These are phyloP conservation scores for Mormyrops attenuatus DNA, from an alignment of 2,797 vertebrate species.

Conservation along the genomic window DNA sequence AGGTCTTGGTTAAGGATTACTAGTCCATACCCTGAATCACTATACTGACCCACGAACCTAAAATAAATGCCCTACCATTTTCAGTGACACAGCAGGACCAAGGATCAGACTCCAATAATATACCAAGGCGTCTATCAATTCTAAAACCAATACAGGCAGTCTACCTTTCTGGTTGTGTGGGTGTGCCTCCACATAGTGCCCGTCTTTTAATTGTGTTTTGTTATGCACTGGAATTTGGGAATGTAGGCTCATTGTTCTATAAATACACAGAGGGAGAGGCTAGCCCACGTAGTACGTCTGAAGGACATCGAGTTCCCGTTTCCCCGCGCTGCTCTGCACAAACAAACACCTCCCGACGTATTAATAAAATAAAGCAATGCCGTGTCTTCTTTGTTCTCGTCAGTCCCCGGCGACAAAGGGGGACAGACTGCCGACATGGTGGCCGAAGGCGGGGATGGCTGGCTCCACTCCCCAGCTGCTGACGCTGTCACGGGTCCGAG, in stretches of 20 bases:
- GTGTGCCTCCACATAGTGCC: neutral
- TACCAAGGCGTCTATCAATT: neutral
- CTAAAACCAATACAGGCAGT: neutral
- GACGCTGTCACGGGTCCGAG: neutral
- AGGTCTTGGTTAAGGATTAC: neutral
- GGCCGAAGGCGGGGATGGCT: no score
- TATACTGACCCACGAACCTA: neutral
- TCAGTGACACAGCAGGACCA: neutral
- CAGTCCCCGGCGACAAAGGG: neutral
- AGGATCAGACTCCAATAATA: neutral
- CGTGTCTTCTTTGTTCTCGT: neutral
- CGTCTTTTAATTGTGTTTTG: neutral
- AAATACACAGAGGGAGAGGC: slow-evolving; percentile 6
- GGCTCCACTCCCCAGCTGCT: neutral
- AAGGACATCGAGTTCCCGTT: neutral
- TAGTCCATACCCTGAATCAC: neutral
- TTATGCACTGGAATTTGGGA: neutral
- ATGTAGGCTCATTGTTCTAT: neutral
- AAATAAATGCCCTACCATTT: neutral
- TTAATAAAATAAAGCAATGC: slow-evolving; percentile 9
- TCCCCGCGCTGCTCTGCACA: neutral
- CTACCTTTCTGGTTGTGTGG: neutral
- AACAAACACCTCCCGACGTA: neutral
- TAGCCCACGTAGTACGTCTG: neutral
- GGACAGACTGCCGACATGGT: neutral